Evolutionary conservation across 2,113 vertebrate genomes (phyloP), one percentile per base, ranked within the genome.

Genomic region (Psophia crepitans): DNA sequence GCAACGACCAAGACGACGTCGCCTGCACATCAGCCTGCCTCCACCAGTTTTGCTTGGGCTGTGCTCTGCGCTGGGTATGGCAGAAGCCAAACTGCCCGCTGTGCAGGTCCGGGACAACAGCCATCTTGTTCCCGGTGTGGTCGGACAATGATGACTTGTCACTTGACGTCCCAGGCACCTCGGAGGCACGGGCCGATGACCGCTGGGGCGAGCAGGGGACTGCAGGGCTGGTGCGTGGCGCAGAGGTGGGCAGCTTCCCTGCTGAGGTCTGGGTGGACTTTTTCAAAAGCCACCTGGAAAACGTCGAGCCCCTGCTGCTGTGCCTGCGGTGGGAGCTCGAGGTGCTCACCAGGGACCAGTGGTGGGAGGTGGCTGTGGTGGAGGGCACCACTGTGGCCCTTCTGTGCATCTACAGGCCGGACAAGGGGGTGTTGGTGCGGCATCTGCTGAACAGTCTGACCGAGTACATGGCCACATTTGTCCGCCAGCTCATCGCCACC

Each of bases 1-100:
- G 3, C 2, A 3, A n/a, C 8, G 1, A 68, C 26, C 23, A 69
- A 49, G 46, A 28, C 1, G 33, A 14, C 2, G 5, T 35, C 3
- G 9, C 66, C 32, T 49, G 20, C 46, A 19, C n/a, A 17, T 27
- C 32, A 18, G 26, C 68, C 19, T 70, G 46, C 32, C 26, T 20
- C 33, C 46, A 70, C 26, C 3, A 28, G 10, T 51, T 70, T 9
- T 70, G 68, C 46, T 19, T 70, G 7, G 46, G n/a, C 68, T 51
- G 46, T 51, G 46, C 46, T 14, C 8, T 70, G 66, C 24, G 9
- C 66, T 51, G 46, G n/a, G 24, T 5, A 35, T 6, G 4, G 24
- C 17, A 21, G 46, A 70, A 28, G 24, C 12, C 18, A 15, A 28
- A 37, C n/a, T 70, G n/a, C 33, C 24, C 43, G 16, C 23, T 49